Evolutionary conservation across 2,888 invertebrate species (phyloP).

Genomic region (Agapostemon virescens): DNA sequence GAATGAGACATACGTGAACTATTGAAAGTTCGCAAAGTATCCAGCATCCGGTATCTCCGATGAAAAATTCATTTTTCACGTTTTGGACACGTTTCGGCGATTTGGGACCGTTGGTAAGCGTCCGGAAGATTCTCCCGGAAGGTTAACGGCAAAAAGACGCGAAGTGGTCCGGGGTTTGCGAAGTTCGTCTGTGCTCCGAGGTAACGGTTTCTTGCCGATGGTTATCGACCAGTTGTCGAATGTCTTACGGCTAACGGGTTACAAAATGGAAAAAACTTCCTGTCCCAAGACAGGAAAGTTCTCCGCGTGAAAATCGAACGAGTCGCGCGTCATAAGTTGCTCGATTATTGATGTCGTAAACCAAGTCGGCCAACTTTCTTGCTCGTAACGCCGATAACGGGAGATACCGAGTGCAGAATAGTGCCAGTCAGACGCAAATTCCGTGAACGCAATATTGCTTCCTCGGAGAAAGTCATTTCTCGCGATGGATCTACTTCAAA

Average conservation of each 20-base stretch:
- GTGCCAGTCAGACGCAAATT: slow-evolving; percentile 16
- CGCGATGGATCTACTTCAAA: not conserved
- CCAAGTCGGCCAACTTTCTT: not conserved
- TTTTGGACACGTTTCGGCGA: not conserved
- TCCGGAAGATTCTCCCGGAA: not conserved
- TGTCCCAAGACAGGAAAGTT: not conserved
- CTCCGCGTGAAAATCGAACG: slow-evolving; percentile 8
- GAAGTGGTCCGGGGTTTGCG: slow-evolving; percentile 25
- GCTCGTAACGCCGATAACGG: slow-evolving; percentile 18
- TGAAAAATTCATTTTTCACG: not conserved
- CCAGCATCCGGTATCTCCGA: too few relatives aligned
- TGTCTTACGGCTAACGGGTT: slow-evolving; percentile 23
- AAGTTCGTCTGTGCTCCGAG: slow-evolving; percentile 33
- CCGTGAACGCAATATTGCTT: slow-evolving; percentile 1
- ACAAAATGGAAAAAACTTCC: slow-evolving; percentile 3
- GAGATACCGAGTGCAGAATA: not conserved
- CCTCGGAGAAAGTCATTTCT: not conserved
- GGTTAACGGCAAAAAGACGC: slow-evolving; percentile 23
- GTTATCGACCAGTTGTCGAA: slow-evolving; percentile 10
- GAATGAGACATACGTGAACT: too few relatives aligned
- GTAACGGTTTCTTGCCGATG: slow-evolving; percentile 27
- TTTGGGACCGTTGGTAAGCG: not conserved
- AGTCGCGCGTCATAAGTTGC: slow-evolving; percentile 15
- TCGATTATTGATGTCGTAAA: slow-evolving; percentile 44
- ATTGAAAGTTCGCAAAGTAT: too few relatives aligned